phyloP scores from a whole-genome alignment of 2,888 invertebrate genomes.

The Rotaria macrura region DNA sequence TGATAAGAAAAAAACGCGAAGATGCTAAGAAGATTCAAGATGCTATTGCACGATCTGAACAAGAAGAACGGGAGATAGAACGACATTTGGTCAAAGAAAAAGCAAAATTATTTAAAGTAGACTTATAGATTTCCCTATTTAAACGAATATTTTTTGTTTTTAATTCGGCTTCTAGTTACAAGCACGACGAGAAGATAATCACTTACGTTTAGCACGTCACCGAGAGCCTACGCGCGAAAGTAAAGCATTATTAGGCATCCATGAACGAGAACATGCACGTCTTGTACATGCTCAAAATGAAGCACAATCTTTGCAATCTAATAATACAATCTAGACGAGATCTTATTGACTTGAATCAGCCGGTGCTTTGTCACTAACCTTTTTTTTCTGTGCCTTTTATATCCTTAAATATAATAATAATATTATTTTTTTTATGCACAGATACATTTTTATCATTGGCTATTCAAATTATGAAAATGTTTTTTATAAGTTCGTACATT shows the following conservation, averaged over 20 bases:
- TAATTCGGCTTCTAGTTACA: slow-evolving; percentile 38
- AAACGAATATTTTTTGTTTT: too few relatives aligned
- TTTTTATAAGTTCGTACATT: too few relatives aligned
- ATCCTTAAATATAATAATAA: too few relatives aligned
- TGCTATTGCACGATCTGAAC: slow-evolving; percentile 39
- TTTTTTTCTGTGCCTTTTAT: neutral
- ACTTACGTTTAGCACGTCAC: slow-evolving; percentile 42
- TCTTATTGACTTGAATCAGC: neutral
- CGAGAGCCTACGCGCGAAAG: slow-evolving; percentile 40
- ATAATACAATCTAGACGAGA: neutral
- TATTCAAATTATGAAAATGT: too few relatives aligned
- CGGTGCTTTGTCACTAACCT: neutral
- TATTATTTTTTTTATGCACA: too few relatives aligned
- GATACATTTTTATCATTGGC: too few relatives aligned
- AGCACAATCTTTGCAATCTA: neutral
- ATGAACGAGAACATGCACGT: slow-evolving; percentile 42
- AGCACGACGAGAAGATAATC: slow-evolving; percentile 43
- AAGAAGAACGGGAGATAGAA: slow-evolving; percentile 41
- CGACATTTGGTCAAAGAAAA: slow-evolving; percentile 42
- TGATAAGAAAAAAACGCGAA: slow-evolving; percentile 40
- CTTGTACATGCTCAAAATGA: slow-evolving; percentile 36
- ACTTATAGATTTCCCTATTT: neutral
- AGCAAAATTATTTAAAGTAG: slow-evolving; percentile 45
- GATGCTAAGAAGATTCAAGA: slow-evolving; percentile 41
- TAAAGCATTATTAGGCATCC: slow-evolving; percentile 40